Evolutionary conservation across 2,797 vertebrate genomes (phyloP).

Genomic region (Discoglossus pictus): DNA sequence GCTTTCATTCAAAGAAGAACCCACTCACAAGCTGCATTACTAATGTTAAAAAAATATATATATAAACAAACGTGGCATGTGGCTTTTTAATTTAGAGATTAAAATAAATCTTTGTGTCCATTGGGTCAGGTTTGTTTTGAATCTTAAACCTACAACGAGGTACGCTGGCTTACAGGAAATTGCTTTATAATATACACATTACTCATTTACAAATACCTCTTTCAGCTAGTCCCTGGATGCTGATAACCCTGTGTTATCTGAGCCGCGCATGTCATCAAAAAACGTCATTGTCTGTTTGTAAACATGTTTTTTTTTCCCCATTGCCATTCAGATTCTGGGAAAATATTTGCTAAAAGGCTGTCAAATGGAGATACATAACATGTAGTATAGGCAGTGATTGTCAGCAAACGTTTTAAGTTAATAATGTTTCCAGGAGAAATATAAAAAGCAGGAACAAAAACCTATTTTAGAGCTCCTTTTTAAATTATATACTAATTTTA

Average conservation of each 20-base stretch:
- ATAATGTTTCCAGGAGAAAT: slow-evolving; percentile 55
- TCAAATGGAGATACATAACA: slow-evolving; percentile 56
- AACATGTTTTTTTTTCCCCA: slow-evolving; percentile 55
- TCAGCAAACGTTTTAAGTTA: slow-evolving; percentile 39
- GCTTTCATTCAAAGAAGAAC: too few species aligned
- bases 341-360: slow-evolving; percentile 66
- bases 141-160: slow-evolving; percentile 70
- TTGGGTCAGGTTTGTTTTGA: slow-evolving; percentile 63
- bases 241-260: slow-evolving; percentile 61
- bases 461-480: slow-evolving; percentile 9
- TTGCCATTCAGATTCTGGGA: slow-evolving; percentile 61
- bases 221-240: slow-evolving; percentile 54
- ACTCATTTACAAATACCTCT: slow-evolving; percentile 66
- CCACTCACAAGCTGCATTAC: too few species aligned
- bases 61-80: not conserved
- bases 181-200: slow-evolving; percentile 63
- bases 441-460: slow-evolving; percentile 17
- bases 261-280: slow-evolving; percentile 61
- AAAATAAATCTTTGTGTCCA: slow-evolving; percentile 56
- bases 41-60: not conserved
- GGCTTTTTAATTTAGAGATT: not conserved
- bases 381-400: slow-evolving; percentile 54
- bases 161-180: slow-evolving; percentile 79
- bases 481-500: slow-evolving; percentile 7
- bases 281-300: slow-evolving; percentile 66